Conservation (phyloP, 2,888 invertebrate genomes). For the Lithophane semibrunnea region DNA sequence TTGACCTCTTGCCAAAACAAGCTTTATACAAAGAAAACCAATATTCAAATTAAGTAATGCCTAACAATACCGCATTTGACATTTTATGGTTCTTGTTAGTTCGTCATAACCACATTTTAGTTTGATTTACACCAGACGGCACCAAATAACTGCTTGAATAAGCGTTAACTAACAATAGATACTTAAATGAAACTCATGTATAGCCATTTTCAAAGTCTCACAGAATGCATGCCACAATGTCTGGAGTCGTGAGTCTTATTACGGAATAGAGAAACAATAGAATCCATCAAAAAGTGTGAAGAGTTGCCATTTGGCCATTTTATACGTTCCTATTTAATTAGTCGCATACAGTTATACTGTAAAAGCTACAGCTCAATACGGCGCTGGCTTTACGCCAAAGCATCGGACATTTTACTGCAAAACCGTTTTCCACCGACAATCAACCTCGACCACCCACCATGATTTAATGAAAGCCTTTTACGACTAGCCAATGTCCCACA, state of each 20-base stretch:
- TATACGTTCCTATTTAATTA: constrained; percentile 44
- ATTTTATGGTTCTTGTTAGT: constrained; percentile 28
- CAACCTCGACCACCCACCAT: constrained; percentile 62
- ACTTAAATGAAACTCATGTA: constrained; percentile 35
- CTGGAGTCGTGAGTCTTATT: constrained; percentile 13
- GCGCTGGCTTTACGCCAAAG: constrained; percentile 67
- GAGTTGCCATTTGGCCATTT: background rate
- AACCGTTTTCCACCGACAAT: constrained; percentile 64
- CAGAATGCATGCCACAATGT: constrained; percentile 24
- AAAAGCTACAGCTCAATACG: constrained; percentile 38
- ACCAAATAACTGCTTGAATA: constrained; percentile 41
- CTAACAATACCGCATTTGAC: constrained; percentile 36
- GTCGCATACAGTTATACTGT: constrained; percentile 25
- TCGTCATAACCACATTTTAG: constrained; percentile 33
- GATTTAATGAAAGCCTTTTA: constrained; percentile 60
- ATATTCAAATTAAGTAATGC: constrained; percentile 21
- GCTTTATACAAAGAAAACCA: constrained; percentile 14
- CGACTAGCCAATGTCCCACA: constrained; percentile 45
- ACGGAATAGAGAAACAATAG: constrained; percentile 19
- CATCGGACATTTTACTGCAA: constrained; percentile 69
- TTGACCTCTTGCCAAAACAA: constrained; percentile 40
- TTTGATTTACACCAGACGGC: constrained; percentile 39
- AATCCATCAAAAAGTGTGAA: constrained; percentile 20
- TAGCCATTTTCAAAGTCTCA: constrained; percentile 33
- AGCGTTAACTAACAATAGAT: constrained; percentile 42